Conservation (phyloP, 2,888 invertebrate genomes). For the Mycalesis mineus region DNA sequence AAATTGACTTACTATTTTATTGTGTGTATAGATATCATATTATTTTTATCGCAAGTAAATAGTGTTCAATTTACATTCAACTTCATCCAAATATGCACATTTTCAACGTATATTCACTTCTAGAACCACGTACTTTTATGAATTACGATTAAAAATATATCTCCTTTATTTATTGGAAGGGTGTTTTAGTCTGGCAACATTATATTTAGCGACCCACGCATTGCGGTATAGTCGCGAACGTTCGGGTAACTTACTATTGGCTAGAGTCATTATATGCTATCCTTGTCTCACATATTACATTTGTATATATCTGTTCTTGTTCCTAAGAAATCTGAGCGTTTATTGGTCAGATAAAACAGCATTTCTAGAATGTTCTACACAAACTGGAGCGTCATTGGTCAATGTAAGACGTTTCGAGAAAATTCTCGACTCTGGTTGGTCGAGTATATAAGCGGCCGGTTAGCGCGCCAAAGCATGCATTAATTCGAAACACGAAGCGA, state of each 20-base stretch:
- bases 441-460: constrained; percentile 43
- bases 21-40: too few relatives aligned
- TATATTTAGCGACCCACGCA: neutral
- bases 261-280: neutral
- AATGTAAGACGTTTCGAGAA: constrained; percentile 42
- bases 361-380: constrained; percentile 45
- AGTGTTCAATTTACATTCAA: too few relatives aligned
- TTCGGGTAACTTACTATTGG: neutral
- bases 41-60: too few relatives aligned
- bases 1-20: too few relatives aligned
- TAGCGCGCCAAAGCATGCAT: constrained; percentile 56
- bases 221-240: neutral
- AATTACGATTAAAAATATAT: neutral
- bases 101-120: too few relatives aligned
- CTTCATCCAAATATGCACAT: too few relatives aligned
- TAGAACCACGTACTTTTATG: too few relatives aligned
- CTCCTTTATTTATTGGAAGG: neutral
- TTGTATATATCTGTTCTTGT: constrained; percentile 11
- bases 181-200: neutral
- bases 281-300: constrained; percentile 16
- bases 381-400: constrained; percentile 42
- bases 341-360: constrained; percentile 39
- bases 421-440: constrained; percentile 37
- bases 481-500: constrained; percentile 55
- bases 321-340: constrained; percentile 11